Evolutionary conservation across 2,797 vertebrate genomes (phyloP).

Genomic region (Onychomys leucogaster): DNA sequence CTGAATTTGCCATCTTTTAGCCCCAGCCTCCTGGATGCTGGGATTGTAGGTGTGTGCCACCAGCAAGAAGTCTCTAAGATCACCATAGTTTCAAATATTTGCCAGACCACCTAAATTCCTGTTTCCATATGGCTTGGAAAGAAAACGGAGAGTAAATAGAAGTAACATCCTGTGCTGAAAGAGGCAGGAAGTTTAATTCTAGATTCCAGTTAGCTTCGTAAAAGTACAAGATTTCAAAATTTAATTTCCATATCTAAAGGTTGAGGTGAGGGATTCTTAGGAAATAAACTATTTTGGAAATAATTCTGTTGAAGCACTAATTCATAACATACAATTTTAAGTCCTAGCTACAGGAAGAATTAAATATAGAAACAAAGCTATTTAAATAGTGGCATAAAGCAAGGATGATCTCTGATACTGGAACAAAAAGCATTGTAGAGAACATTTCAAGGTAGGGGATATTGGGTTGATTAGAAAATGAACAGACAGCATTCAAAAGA

Average conservation of each 20-base stretch:
- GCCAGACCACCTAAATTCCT: background rate
- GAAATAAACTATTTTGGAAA: constrained; percentile 29
- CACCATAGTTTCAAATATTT: background rate
- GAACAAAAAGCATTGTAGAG: background rate
- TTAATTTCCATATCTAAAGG: constrained; percentile 39
- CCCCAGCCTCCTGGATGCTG: background rate
- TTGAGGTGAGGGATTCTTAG: background rate
- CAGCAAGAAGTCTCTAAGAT: background rate
- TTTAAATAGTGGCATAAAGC: background rate
- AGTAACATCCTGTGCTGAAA: background rate
- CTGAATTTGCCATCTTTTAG: background rate
- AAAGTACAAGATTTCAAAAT: background rate
- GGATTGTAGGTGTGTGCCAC: background rate
- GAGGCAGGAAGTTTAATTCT: background rate
- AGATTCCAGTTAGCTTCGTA: background rate
- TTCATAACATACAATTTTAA: constrained; percentile 50
- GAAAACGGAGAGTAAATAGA: background rate
- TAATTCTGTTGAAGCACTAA: background rate
- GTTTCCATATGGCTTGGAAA: constrained; percentile 14
- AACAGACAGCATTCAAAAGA: background rate
- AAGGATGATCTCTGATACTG: background rate
- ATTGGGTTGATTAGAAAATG: background rate
- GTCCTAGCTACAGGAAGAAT: background rate
- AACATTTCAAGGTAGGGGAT: background rate
- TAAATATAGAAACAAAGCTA: constrained; percentile 50